Evolutionary conservation across 2,113 vertebrate species (phyloP), one percentile per base, ranked within the genome.

Genomic region (Microtus oregoni): DNA sequence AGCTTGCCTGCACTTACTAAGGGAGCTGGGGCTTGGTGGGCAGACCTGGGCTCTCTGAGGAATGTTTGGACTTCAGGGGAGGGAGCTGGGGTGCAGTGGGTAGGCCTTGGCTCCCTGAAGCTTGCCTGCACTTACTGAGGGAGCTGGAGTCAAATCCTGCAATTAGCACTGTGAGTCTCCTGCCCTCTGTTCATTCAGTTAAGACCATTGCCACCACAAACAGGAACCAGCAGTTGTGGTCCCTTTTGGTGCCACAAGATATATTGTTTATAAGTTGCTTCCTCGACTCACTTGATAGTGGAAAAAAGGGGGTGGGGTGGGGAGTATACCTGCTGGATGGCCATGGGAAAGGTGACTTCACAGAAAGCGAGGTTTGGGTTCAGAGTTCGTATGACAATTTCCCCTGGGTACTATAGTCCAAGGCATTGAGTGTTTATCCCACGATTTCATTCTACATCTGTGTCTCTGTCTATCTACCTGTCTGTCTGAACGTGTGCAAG

Each of bases 141-240:
- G 30, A 90, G 6, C 52, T n/a, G 58, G 61, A 72, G 17, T 72
- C 67, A 75, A 58, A 72, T 72, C 44, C 58, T 93, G 77, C n/a
- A 20, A 20, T 86, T 77, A 92, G 47, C 50, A 28, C 12, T 73
- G 35, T 28, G 90, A 87, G 9, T 85, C 76, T 72, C 35, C 10
- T 38, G 32, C 6, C 67, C 58, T 91, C 91, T 75, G 83, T 93
- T 97, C 95, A 96, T 94, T 61, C 93, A 77, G 24, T 65, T 93
- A 78, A 79, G 92, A 79, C 24, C 47, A 72, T 87, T 79, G 86
- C 89, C 44, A 94, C 93, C 88, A 30, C 73, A 76, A 96, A 95
- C 90, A 96, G 97, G 91, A 98, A 97, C 90, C 32, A 94, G 63
- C 81, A 94, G 90, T 89, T 95, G 70, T 86, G 89, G 97, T 93